A percentile compares a stretch with the other conserved stretches of the same genome.
phyloP scores from a whole-genome alignment of 2,113 vertebrate species.

The Ptilorrhoa leucosticta region DNA sequence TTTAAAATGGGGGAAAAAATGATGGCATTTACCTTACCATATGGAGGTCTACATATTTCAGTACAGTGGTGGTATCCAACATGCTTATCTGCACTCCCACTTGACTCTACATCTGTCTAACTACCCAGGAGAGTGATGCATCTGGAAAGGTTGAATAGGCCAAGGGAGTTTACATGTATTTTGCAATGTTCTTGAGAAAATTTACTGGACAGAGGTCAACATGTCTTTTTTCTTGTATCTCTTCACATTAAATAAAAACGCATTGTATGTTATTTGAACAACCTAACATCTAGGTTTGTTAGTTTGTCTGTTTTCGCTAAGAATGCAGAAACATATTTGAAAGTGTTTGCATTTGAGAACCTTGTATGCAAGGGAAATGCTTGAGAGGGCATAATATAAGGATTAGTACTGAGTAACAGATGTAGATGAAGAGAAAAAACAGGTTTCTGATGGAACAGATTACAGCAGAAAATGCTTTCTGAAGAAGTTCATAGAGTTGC shows the following conservation, averaged over 20 bases:
- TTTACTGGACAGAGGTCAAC: conserved; percentile 33
- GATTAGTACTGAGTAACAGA: not conserved
- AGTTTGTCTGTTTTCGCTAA: not conserved
- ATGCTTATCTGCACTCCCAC: conserved; percentile 56
- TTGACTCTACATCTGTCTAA: conserved; percentile 16
- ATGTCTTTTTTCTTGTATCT: not conserved
- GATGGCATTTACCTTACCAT: not conserved
- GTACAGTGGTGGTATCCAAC: not conserved
- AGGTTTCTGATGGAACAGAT: not conserved
- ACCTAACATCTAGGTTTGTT: not conserved
- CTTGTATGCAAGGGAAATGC: not conserved
- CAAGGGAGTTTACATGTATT: conserved; percentile 36
- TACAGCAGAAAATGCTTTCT: not conserved
- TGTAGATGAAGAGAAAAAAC: not conserved
- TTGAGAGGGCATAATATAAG: not conserved
- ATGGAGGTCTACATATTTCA: not conserved
- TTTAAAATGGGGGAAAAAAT: not conserved
- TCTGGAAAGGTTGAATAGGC: conserved; percentile 69
- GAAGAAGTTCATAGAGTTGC: not conserved
- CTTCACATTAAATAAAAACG: conserved; percentile 17
- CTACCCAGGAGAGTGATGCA: conserved; percentile 40
- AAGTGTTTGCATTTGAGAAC: not conserved
- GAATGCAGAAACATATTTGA: not conserved
- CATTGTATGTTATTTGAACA: not conserved
- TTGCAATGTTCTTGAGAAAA: conserved; percentile 43